Conservation (phyloP, 1,140 invertebrate genomes). For the Diploscapter pachys region DNA sequence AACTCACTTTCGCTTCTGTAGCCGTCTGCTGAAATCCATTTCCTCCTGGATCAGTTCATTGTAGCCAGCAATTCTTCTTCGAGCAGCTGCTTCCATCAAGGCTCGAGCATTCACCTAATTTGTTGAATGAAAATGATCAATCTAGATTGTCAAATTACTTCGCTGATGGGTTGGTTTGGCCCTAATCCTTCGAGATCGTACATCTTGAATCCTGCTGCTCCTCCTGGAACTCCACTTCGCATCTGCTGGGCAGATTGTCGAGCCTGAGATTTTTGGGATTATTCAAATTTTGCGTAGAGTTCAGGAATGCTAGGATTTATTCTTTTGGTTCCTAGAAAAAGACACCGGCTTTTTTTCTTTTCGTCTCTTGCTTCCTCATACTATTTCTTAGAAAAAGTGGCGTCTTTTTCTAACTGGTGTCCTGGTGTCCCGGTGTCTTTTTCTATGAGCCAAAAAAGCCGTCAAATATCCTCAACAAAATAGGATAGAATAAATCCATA, state of each 20-base stretch:
- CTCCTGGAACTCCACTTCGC: constrained; percentile 16
- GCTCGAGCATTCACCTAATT: constrained; percentile 34
- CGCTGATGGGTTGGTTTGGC: constrained; percentile 46
- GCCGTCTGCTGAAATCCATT: constrained; percentile 87
- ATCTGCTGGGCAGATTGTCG: background rate
- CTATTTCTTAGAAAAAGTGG: no score
- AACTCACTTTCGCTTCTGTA: constrained; percentile 73
- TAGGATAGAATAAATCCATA: no score
- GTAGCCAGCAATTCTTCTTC: constrained; percentile 78
- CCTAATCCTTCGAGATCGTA: constrained; percentile 83
- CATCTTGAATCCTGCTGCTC: constrained; percentile 73
- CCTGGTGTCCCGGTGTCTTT: no score
- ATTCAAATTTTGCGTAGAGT: no score
- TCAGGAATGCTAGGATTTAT: no score
- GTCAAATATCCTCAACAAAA: no score
- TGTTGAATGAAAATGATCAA: background rate
- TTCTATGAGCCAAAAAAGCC: no score
- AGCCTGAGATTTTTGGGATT: no score
- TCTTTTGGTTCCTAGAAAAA: no score
- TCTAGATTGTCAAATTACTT: constrained; percentile 2
- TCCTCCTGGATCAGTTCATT: constrained; percentile 96
- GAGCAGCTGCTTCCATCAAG: constrained; percentile 42
- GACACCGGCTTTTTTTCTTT: no score
- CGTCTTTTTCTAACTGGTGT: no score
- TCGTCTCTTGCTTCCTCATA: no score